Evolutionary conservation across 1,140 invertebrate genomes (phyloP).

Genomic region (silkworm (Bombyx mori)): ASM3026992v2 NC_085124.1:15312501-15313000

Average conservation of each 20-base stretch:
- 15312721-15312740: conserved; percentile 40
- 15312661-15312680: conserved; percentile 6
- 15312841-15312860: no score
- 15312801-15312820: no score
- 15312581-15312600: conserved; percentile 18
- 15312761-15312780: no score
- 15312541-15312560: conserved; percentile 17
- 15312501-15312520: conserved; percentile 39
- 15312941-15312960: no score
- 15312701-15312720: conserved; percentile 28
- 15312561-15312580: conserved; percentile 39
- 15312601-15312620: conserved; percentile 11
- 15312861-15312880: no score
- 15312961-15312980: no score
- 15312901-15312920: no score
- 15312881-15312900: no score
- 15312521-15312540: conserved; percentile 41
- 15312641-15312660: not conserved
- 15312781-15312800: no score
- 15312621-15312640: conserved; percentile 2
- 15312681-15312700: conserved; percentile 15
- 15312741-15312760: conserved; percentile 18
- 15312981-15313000: no score
- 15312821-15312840: no score
- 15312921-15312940: no score